phyloP scores from a whole-genome alignment of 2,113 vertebrate species.

The Odocoileus hemionus region DNA sequence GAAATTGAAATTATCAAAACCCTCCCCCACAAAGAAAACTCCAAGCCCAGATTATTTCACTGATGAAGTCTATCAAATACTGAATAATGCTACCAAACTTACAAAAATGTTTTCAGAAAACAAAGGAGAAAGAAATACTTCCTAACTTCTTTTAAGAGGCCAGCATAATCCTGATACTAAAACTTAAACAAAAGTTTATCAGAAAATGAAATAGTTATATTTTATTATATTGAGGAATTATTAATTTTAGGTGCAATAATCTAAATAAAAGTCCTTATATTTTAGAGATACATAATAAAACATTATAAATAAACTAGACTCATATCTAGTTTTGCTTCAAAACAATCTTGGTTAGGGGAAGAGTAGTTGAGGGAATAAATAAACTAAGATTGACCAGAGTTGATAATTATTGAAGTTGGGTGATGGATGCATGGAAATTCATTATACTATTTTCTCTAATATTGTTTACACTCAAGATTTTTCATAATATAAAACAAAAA shows the following conservation, averaged over 20 bases:
- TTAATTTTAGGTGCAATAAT: neutral
- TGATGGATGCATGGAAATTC: neutral
- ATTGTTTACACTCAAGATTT: conserved; percentile 10
- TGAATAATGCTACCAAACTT: neutral
- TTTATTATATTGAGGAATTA: neutral
- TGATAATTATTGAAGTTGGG: neutral
- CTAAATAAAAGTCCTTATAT: neutral
- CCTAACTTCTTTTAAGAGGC: neutral
- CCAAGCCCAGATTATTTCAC: neutral
- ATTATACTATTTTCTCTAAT: conserved; percentile 18
- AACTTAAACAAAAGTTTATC: neutral
- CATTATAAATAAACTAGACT: neutral
- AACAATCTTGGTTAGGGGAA: neutral
- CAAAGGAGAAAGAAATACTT: neutral
- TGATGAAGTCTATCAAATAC: neutral
- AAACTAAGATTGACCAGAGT: neutral
- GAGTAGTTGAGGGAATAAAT: neutral
- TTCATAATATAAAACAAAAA: conserved; percentile 15
- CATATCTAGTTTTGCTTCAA: conserved; percentile 9
- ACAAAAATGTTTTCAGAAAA: neutral
- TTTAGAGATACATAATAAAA: conserved; percentile 6
- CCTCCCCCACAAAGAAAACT: neutral
- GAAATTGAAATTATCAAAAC: neutral
- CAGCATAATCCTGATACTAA: neutral
- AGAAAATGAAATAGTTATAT: neutral